phyloP scores from a whole-genome alignment of 2,797 vertebrate species.

The Taenioides sp. region DNA sequence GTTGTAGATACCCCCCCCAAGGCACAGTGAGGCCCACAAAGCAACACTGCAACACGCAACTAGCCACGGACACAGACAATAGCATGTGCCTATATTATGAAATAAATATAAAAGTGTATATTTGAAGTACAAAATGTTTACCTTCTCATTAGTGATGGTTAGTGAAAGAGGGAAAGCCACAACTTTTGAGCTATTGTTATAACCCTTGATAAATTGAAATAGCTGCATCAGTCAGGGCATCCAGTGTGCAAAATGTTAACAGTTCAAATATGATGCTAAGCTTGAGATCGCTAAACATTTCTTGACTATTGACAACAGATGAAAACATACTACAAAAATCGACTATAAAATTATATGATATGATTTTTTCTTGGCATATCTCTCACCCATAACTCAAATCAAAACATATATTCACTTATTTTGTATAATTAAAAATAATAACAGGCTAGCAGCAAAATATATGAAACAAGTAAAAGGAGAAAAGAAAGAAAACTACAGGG shows the following conservation, averaged over 20 bases:
- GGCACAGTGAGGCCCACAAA: conserved; percentile 22
- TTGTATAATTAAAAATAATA: background rate
- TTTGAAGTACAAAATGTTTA: background rate
- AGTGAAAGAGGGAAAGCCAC: background rate
- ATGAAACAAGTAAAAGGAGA: background rate
- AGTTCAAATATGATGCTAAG: too few relatives aligned
- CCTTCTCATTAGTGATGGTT: background rate
- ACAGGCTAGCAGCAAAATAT: background rate
- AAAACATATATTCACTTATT: background rate
- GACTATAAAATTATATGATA: too few relatives aligned
- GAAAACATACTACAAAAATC: too few relatives aligned
- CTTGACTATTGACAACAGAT: too few relatives aligned
- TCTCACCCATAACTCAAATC: background rate
- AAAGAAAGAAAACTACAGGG: background rate
- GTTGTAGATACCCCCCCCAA: conserved; percentile 35
- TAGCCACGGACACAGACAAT: background rate
- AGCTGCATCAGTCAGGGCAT: background rate
- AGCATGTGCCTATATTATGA: background rate
- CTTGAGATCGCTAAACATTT: too few relatives aligned
- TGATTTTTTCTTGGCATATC: too few relatives aligned
- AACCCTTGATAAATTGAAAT: background rate
- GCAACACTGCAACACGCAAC: background rate
- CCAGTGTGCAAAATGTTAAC: background rate
- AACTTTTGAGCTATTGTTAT: background rate
- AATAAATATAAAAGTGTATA: background rate